These are phyloP conservation scores for Eurois occulta DNA, from an alignment of 2,888 invertebrate species.

Conservation along the genomic window DNA sequence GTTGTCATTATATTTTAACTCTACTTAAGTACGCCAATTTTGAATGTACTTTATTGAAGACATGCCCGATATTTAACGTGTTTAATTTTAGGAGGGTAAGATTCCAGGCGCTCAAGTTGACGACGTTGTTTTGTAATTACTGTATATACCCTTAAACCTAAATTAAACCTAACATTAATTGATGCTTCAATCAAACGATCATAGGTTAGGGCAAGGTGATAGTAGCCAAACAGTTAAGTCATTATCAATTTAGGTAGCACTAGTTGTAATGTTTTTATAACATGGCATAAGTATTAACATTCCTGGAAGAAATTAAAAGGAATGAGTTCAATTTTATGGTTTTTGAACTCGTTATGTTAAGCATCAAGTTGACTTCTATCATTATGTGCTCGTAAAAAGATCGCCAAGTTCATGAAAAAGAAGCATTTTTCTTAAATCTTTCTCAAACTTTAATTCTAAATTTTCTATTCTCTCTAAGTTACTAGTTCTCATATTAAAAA, in stretches of 20 bases:
- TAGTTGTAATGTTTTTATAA: constrained; percentile 70
- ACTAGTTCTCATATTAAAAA: constrained; percentile 19
- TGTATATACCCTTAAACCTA: constrained; percentile 82
- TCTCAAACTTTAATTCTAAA: neutral
- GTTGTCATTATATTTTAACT: constrained; percentile 55
- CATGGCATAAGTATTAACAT: constrained; percentile 55
- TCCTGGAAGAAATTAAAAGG: constrained; percentile 51
- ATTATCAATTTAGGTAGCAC: constrained; percentile 77
- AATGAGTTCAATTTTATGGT: constrained; percentile 43
- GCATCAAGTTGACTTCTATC: constrained; percentile 53
- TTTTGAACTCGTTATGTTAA: constrained; percentile 34
- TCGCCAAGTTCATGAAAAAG: constrained; percentile 39
- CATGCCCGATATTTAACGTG: constrained; percentile 41
- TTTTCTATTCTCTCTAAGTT: neutral
- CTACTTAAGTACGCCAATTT: constrained; percentile 53
- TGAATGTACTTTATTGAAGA: constrained; percentile 53
- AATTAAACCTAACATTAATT: constrained; percentile 72
- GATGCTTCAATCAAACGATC: constrained; percentile 84
- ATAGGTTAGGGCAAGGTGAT: constrained; percentile 89
- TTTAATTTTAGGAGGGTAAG: constrained; percentile 67
- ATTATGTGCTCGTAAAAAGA: constrained; percentile 50
- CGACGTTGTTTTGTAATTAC: constrained; percentile 82
- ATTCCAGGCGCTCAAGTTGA: constrained; percentile 79
- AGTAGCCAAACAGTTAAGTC: constrained; percentile 84
- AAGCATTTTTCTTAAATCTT: neutral